These are phyloP conservation scores for Actinia tenebrosa DNA, from an alignment of 64 coral and sea anemone genomes.

Conservation along the genomic window DNA sequence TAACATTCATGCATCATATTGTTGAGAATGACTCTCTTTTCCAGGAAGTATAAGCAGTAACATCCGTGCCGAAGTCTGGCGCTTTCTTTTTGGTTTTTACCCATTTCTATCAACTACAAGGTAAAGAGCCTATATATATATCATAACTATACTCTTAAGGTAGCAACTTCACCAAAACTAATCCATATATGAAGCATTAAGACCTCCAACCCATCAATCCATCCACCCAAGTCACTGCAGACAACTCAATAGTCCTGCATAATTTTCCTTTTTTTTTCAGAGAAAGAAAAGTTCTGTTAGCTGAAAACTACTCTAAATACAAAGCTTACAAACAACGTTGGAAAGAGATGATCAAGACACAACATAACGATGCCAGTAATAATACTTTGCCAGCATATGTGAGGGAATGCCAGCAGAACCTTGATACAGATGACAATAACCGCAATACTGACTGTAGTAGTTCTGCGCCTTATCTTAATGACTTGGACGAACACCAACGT, in stretches of 20 bases:
- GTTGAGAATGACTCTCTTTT: not conserved
- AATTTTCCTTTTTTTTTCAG: slow-evolving; percentile 15
- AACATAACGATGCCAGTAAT: slow-evolving; percentile 4
- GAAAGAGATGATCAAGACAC: slow-evolving; percentile 60
- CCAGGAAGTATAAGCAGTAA: slow-evolving; percentile 51
- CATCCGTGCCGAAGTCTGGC: slow-evolving; percentile 78
- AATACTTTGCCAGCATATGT: slow-evolving; percentile 46
- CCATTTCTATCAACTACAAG: slow-evolving; percentile 80
- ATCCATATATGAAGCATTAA: too few species aligned
- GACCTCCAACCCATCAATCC: too few species aligned
- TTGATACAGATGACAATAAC: not conserved
- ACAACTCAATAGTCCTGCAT: too few species aligned
- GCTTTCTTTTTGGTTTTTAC: slow-evolving; percentile 77
- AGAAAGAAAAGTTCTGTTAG: slow-evolving; percentile 65
- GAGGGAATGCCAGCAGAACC: slow-evolving; percentile 41
- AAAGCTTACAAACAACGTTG: slow-evolving; percentile 68
- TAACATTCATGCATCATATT: too few species aligned
- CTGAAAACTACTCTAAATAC: slow-evolving; percentile 72
- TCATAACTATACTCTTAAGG: too few species aligned
- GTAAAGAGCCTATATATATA: slow-evolving; percentile 2
- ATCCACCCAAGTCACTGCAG: too few species aligned
- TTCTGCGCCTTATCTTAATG: not conserved
- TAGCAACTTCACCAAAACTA: too few species aligned
- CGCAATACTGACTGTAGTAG: not conserved
- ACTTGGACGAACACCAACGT: slow-evolving; percentile 18